These are phyloP conservation scores for Whitmania pigra DNA, from an alignment of 1,140 invertebrate genomes.

Conservation along the genomic window DNA sequence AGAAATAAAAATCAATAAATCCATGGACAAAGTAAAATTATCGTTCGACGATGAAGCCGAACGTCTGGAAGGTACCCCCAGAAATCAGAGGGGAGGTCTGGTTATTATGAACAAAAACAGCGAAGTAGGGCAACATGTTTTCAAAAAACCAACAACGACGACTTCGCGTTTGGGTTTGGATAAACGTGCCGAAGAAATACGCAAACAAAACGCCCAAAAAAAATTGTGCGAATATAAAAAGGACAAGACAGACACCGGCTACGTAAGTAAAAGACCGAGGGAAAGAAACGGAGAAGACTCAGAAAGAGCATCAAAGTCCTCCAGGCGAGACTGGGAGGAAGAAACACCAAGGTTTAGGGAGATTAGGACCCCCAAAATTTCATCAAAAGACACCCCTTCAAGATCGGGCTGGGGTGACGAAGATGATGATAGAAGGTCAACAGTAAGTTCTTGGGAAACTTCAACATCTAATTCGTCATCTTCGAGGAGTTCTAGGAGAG, in stretches of 20 bases:
- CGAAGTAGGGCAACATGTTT: conserved; percentile 43
- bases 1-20: no score
- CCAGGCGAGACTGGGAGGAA: neutral
- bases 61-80: conserved; percentile 65
- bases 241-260: conserved; percentile 81
- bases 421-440: conserved; percentile 48
- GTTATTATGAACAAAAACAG: conserved; percentile 59
- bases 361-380: neutral
- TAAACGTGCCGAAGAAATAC: conserved; percentile 57
- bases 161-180: conserved; percentile 70
- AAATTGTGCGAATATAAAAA: conserved; percentile 54
- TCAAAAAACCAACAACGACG: conserved; percentile 53
- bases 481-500: no score
- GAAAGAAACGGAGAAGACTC: conserved; percentile 29
- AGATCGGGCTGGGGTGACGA: conserved; percentile 73
- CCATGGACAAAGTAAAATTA: no score
- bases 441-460: conserved; percentile 63
- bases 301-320: conserved; percentile 28
- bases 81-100: conserved; percentile 60
- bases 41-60: conserved; percentile 33
- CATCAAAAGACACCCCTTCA: conserved; percentile 40
- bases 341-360: neutral
- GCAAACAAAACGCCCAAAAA: conserved; percentile 26
- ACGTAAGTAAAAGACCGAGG: conserved; percentile 50
- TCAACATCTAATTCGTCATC: conserved; percentile 59